Evolutionary conservation across 1,140 invertebrate species (phyloP), one percentile per base, ranked within the genome.

Genomic region (Drosophila chauvacae): DNA sequence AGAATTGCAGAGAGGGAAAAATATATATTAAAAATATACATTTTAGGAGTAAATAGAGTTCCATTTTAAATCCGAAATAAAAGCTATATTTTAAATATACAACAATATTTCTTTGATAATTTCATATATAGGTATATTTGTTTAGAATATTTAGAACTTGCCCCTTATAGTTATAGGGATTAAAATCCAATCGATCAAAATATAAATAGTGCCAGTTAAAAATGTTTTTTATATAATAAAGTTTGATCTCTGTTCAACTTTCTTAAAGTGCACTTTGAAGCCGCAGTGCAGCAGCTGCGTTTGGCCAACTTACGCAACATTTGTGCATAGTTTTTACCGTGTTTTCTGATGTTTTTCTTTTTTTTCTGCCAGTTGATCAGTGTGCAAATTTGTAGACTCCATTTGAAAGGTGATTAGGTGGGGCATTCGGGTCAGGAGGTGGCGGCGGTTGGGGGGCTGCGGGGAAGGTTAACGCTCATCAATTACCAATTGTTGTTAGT

Each of bases 401-500:
- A 71, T 60, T 71, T 51, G 69, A 59, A 59, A 81, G 72, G 58
- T 84, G 72, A 84, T 84, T 84, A 84, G 28, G 57, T 47, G 26
- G 39, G 23, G 26, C n/a, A 33, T 26, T 20, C 13, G 41, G 30
- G 33, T 45, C 16, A 30, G 64, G 14, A 37, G 55, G 51, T 37
- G 26, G 26, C 1, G 13, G 23, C 11, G 18, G 9, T 6, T 20
- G 39, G 6, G 39, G 6, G 30, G 26, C 35, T n/a, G 35, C 33
- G 35, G 37, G 45, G 30, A 73, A 41, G 53, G 57, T 41, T 41
- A 68, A 20, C 41, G 60, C 62, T 81, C 82, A 86, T 87, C 83
- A 86, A 86, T 86, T 87, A 87, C 65, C 82, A 88, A 87, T 87
- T 82, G 70, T 76, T 76, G 75, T 56, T 66, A 62, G 78, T 66